Percentiles rank a stretch among this genome's conserved stretches.
Conservation (phyloP, 2,113 vertebrate genomes). For the Coreoperca whiteheadi region DNA sequence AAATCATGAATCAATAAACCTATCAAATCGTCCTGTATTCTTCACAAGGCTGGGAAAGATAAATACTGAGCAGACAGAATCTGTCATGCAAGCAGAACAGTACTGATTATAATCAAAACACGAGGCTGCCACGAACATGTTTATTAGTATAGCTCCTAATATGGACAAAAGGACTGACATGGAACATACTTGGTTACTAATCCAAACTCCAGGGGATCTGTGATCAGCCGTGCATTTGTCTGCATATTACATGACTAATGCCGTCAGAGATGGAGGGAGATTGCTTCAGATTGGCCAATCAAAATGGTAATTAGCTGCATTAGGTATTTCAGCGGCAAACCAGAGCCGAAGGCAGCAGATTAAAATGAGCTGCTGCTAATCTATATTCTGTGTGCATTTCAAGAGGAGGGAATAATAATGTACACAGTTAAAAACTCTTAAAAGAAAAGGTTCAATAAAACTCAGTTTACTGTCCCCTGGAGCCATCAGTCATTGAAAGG, state of each 20-base stretch:
- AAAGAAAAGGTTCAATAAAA: constrained; percentile 27
- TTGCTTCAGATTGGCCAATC: constrained; percentile 63
- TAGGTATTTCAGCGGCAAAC: constrained; percentile 38
- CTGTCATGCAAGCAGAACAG: background rate
- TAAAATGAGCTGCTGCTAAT: constrained; percentile 47
- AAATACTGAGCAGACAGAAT: background rate
- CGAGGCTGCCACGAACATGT: background rate
- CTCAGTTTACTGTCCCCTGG: constrained; percentile 37
- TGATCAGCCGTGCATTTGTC: constrained; percentile 39
- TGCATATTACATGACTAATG: constrained; percentile 62
- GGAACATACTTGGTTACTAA: constrained; percentile 25
- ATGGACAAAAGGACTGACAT: constrained; percentile 21
- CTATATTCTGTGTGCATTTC: constrained; percentile 49
- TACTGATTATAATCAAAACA: background rate
- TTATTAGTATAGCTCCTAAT: background rate
- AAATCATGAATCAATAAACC: background rate
- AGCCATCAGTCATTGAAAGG: constrained; percentile 40
- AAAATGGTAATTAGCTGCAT: constrained; percentile 67
- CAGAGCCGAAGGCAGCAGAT: constrained; percentile 38
- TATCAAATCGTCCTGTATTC: background rate
- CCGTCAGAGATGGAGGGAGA: constrained; percentile 54
- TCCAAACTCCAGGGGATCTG: constrained; percentile 42
- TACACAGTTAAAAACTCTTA: constrained; percentile 19
- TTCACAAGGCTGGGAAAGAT: background rate
- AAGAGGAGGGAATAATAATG: constrained; percentile 9